Evolutionary conservation across 2,113 vertebrate species (phyloP).

Genomic region (Colaptes auratus): DNA sequence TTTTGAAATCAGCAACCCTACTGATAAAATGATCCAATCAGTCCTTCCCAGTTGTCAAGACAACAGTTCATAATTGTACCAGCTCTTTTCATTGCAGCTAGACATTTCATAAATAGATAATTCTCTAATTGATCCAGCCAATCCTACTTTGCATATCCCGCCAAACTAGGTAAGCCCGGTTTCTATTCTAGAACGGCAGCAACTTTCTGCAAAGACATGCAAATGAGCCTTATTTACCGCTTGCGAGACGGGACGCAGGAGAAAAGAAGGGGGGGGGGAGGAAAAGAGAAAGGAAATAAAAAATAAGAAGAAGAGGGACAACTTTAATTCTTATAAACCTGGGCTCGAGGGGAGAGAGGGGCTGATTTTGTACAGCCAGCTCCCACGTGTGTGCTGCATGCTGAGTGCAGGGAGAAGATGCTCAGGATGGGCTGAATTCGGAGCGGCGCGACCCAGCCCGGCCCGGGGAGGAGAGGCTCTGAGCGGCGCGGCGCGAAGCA

Average conservation of each 20-base stretch:
- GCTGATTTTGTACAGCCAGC: constrained; percentile 1
- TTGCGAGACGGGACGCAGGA: background rate
- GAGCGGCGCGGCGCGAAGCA: background rate
- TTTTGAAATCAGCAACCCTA: constrained; percentile 80
- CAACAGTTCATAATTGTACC: constrained; percentile 83
- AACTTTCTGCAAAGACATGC: constrained; percentile 74
- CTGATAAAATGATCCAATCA: constrained; percentile 83
- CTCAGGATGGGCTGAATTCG: constrained; percentile 28
- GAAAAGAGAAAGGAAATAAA: background rate
- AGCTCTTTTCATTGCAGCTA: constrained; percentile 80
- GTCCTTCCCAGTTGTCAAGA: constrained; percentile 83
- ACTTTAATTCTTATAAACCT: constrained; percentile 59
- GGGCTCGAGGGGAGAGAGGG: background rate
- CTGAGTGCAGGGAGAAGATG: background rate
- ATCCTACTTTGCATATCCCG: constrained; percentile 76
- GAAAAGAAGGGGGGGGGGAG: too few species aligned
- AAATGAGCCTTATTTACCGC: constrained; percentile 63
- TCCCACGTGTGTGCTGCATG: background rate
- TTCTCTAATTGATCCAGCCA: constrained; percentile 83
- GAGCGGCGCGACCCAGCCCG: background rate
- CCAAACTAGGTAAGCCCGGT: constrained; percentile 74
- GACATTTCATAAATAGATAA: constrained; percentile 84
- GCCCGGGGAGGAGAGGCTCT: background rate
- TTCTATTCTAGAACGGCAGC: constrained; percentile 31
- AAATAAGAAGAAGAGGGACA: background rate